A percentile compares a stretch with the other conserved stretches of the same genome.
Conservation (phyloP, 1,140 invertebrate genomes). For the Octopus sinensis region DNA sequence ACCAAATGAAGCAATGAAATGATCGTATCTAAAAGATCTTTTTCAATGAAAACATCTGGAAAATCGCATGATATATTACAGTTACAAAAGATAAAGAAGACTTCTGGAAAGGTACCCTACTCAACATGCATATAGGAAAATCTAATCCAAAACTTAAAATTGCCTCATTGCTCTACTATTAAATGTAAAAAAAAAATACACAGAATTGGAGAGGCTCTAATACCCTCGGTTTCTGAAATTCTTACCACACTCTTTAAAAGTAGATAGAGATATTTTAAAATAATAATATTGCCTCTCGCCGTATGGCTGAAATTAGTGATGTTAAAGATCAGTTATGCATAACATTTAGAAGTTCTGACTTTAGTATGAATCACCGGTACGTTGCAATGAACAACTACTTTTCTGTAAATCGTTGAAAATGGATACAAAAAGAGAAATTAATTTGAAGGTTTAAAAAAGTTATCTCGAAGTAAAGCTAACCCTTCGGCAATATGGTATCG, state of each 20-base stretch:
- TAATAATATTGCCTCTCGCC: background rate
- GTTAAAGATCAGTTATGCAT: background rate
- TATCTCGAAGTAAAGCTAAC: background rate
- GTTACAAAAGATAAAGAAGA: background rate
- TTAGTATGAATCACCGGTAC: background rate
- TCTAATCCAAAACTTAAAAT: slow-evolving; percentile 8
- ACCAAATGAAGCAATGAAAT: too few species aligned
- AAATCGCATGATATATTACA: background rate
- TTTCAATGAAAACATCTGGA: too few species aligned
- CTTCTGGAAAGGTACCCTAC: background rate
- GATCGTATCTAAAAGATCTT: too few species aligned
- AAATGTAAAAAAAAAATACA: background rate
- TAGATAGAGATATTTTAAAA: background rate
- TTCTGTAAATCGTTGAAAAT: slow-evolving; percentile 6
- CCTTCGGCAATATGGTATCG: slow-evolving; percentile 1
- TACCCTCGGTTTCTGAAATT: background rate
- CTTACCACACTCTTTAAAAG: background rate
- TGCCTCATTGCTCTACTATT: background rate
- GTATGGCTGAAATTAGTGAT: background rate
- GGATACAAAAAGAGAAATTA: slow-evolving; percentile 5
- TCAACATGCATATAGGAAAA: background rate
- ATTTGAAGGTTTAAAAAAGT: background rate
- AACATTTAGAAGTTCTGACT: background rate
- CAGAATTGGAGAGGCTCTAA: slow-evolving; percentile 1
- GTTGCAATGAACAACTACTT: background rate